phyloP scores from a whole-genome alignment of 1,140 invertebrate species.

The Solen grandis region DNA sequence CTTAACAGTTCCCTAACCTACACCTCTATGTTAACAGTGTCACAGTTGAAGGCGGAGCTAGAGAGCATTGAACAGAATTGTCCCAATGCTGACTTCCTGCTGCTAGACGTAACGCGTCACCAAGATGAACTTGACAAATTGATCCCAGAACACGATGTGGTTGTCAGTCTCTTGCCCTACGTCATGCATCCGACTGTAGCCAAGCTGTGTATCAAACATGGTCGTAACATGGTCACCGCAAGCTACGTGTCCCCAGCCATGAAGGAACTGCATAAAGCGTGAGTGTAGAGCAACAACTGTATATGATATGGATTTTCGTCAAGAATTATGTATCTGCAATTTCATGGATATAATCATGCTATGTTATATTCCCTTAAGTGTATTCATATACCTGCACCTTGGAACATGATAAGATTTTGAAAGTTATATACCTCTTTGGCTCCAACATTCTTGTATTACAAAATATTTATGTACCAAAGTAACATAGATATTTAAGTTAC shows the following conservation, averaged over 20 bases:
- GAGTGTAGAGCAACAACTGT: slow-evolving; percentile 78
- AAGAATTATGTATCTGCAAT: background rate
- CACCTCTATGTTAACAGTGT: too few relatives aligned
- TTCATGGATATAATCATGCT: background rate
- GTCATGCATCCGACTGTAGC: slow-evolving; percentile 91
- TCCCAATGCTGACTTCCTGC: slow-evolving; percentile 89
- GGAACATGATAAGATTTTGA: too few relatives aligned
- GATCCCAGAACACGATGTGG: slow-evolving; percentile 89
- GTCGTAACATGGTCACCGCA: slow-evolving; percentile 97
- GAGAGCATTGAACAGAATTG: slow-evolving; percentile 90
- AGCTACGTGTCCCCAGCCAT: slow-evolving; percentile 95
- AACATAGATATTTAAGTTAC: too few relatives aligned
- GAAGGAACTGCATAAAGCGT: slow-evolving; percentile 89
- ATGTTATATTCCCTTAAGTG: background rate
- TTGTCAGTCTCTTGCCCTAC: slow-evolving; percentile 95
- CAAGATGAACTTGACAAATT: slow-evolving; percentile 87
- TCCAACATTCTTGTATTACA: too few relatives aligned
- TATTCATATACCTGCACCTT: too few relatives aligned
- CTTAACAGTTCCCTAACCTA: too few relatives aligned
- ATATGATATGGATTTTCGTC: background rate
- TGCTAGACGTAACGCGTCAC: slow-evolving; percentile 89
- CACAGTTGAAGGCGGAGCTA: slow-evolving; percentile 93
- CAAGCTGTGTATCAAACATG: slow-evolving; percentile 91
- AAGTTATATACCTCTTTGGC: too few relatives aligned
- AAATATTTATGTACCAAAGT: too few relatives aligned